phyloP scores from a whole-genome alignment of 2,797 vertebrate genomes.

The Gouania willdenowi region DNA sequence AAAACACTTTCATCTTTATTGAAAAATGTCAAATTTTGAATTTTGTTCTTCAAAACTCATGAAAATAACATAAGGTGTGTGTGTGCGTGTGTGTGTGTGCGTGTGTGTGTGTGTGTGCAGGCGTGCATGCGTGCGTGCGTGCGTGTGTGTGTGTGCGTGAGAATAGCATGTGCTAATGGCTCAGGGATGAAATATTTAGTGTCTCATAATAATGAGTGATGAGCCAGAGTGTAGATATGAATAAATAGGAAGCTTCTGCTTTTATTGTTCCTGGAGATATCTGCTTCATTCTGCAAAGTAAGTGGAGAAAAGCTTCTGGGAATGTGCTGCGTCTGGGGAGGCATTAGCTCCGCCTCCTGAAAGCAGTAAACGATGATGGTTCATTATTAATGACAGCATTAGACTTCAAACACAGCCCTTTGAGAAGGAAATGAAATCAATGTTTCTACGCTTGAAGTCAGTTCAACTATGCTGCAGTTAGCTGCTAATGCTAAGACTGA shows the following conservation, averaged over 20 bases:
- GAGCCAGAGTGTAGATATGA: neutral
- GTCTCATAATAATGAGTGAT: neutral
- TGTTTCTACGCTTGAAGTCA: too few relatives aligned
- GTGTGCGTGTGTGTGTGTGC: neutral
- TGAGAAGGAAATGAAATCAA: too few relatives aligned
- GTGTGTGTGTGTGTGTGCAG: neutral
- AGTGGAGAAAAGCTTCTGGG: constrained; percentile 26
- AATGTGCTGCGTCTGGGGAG: constrained; percentile 18
- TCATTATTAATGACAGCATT: constrained; percentile 44
- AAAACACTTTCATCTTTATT: too few relatives aligned
- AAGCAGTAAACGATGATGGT: constrained; percentile 32
- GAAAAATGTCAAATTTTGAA: too few relatives aligned
- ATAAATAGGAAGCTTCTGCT: neutral
- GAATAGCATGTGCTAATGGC: constrained; percentile 7
- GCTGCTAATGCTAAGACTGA: too few relatives aligned
- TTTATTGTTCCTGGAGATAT: constrained; percentile 13
- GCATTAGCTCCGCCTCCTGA: constrained; percentile 17
- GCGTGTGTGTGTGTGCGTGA: neutral
- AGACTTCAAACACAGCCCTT: constrained; percentile 8
- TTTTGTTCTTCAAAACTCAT: too few relatives aligned
- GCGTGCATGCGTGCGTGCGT: neutral
- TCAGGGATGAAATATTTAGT: too few relatives aligned
- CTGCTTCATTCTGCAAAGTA: neutral
- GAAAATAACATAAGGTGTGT: too few relatives aligned
- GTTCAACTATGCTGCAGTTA: too few relatives aligned